Evolutionary conservation across 1,140 invertebrate species (phyloP).

Genomic region (Scaptomyza graminum): DNA sequence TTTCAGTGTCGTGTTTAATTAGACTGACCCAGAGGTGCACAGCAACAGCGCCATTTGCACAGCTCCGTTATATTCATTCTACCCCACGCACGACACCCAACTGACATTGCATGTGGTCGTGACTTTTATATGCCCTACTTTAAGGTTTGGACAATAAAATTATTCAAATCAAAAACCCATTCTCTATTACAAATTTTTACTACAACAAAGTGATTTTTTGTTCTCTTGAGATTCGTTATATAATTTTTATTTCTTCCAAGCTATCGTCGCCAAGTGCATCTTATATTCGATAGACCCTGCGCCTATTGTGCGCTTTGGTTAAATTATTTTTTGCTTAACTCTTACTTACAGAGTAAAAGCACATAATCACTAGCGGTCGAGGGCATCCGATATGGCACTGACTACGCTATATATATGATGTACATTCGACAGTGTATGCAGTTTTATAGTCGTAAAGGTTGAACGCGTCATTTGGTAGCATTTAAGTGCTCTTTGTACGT

Average conservation of each 20-base stretch:
- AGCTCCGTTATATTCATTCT: conserved; percentile 35
- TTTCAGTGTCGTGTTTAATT: conserved; percentile 80
- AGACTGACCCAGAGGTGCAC: conserved; percentile 73
- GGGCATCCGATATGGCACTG: neutral
- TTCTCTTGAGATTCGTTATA: too few species aligned
- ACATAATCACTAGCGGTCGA: conserved; percentile 31
- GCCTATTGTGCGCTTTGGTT: neutral
- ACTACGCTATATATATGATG: conserved; percentile 1
- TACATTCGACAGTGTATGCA: neutral
- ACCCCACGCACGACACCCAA: neutral
- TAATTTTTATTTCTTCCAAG: too few species aligned
- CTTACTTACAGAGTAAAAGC: conserved; percentile 28
- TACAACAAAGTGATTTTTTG: too few species aligned
- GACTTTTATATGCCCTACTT: neutral
- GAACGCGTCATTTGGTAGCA: conserved; percentile 71
- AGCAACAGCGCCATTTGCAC: conserved; percentile 32
- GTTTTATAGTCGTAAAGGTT: conserved; percentile 17
- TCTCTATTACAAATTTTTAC: too few species aligned
- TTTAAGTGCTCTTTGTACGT: conserved; percentile 56
- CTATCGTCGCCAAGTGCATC: neutral
- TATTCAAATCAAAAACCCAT: too few species aligned
- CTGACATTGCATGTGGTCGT: neutral
- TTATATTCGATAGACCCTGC: neutral
- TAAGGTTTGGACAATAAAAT: too few species aligned
- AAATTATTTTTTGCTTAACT: neutral